A percentile compares a stretch with the other conserved stretches of the same genome.
Evolutionary conservation across 92 coral and sea anemone genomes (phyloP).

Genomic region (Actinernus sp.): DNA sequence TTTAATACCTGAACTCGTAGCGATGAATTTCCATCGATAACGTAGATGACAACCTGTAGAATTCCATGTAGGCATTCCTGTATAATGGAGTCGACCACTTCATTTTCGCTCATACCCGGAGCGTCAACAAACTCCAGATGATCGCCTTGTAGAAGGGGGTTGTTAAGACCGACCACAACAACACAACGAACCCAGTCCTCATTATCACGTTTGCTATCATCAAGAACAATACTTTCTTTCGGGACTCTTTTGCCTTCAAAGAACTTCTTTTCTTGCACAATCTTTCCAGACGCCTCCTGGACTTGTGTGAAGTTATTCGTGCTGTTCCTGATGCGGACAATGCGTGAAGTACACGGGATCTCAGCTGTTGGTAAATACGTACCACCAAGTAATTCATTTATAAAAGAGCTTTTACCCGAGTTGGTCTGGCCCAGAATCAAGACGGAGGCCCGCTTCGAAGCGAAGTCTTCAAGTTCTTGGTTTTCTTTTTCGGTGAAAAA

Average conservation of each 20-base stretch:
- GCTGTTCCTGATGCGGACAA: slow-evolving; percentile 68
- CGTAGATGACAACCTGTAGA: slow-evolving; percentile 70
- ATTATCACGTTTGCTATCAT: slow-evolving; percentile 37
- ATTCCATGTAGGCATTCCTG: slow-evolving; percentile 63
- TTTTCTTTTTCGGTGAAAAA: slow-evolving; percentile 52
- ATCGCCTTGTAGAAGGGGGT: slow-evolving; percentile 68
- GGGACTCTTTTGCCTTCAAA: slow-evolving; percentile 61
- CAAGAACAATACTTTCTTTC: slow-evolving; percentile 54
- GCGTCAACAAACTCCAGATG: slow-evolving; percentile 76
- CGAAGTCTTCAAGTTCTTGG: slow-evolving; percentile 29
- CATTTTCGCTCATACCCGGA: slow-evolving; percentile 78
- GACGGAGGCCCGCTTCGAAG: slow-evolving; percentile 56
- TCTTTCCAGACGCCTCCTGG: slow-evolving; percentile 12
- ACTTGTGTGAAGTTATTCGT: slow-evolving; percentile 40
- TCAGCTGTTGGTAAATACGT: slow-evolving; percentile 69
- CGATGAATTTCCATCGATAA: slow-evolving; percentile 75
- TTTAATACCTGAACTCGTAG: slow-evolving; percentile 61
- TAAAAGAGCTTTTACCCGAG: slow-evolving; percentile 75
- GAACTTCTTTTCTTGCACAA: neutral
- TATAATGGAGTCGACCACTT: slow-evolving; percentile 61
- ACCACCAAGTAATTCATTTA: slow-evolving; percentile 73
- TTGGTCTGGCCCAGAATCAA: slow-evolving; percentile 75
- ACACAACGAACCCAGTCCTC: slow-evolving; percentile 56
- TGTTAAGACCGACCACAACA: slow-evolving; percentile 71
- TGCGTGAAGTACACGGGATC: slow-evolving; percentile 75